Base-by-base conservation (phyloP, 1,140 invertebrate species). In the Scaptomyza montana region DNA sequence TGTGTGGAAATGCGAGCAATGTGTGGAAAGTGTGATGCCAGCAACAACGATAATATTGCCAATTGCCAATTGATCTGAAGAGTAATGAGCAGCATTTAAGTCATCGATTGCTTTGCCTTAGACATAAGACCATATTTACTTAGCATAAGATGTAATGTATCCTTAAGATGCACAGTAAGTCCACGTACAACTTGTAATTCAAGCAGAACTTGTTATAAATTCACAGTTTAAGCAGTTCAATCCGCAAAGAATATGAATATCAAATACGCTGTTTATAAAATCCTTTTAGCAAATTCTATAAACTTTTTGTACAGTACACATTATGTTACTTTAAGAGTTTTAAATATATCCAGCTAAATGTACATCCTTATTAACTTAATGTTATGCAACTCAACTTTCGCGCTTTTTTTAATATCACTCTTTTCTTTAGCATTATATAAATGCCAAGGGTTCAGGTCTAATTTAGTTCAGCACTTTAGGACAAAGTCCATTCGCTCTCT, bases 31-130 rank as follows among this genome's bases (percentile, higher is more conserved):
- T 60, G 50, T 68, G 59, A 49, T 39, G 30, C 49, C n/a, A 47
- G 47, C 33, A 53, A 30, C 25, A 33, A 16, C 36, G 63, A 66
- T 60, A 66, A 50, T 50, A n/a, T 16, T 50, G 53, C 21, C 53
- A 19, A 43, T 47, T 59, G 62, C 41, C 69, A 66, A 57, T 54
- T 53, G 55, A 59, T 59, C 54, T 21, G 54, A 59, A 53, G 62
- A 66, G 54, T 59, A 39, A 54, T 21, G 55, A 71, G 49, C 55
- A 47, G 51, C 67, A 56, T 63, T 70, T 70, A 50, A 55, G 49
- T 49, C 39, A 33, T 30, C 36, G 49, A 54, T 72, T 72, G 69
- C 50, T 30, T 8, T 36, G 28, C 19, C 47, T 41, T 39, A 61
- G 21, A 33, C 43, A 19, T 33, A 33, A 46, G 39, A 28, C 36